Base-by-base conservation (phyloP, 1,140 invertebrate genomes). In the Dufourea novaeangliae region DNA sequence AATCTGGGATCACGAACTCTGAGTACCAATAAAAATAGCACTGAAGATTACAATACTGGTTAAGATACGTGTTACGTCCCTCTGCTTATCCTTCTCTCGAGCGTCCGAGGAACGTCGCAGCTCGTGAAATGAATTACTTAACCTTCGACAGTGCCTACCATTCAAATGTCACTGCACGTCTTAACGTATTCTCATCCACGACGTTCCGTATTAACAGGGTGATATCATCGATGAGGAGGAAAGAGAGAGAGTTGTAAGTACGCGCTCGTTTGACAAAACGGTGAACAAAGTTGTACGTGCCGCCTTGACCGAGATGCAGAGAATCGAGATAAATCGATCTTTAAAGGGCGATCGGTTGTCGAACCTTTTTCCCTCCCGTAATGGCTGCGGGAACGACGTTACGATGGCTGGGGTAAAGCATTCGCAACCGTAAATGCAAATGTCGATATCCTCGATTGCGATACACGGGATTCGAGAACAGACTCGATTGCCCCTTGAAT, bases 191-290 rank as follows among this genome's bases (percentile, higher is more conserved):
- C 63, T 70, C 64, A 71, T 78, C 22, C 6, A 14, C 41, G n/a
- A 22, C 39, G 41, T 44, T 62, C 34, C 14, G 74, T 34, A 37
- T 77, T 77, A 62, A 46, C 34, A n/a, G 11, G 50, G 37, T 83
- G 80, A 83, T 64, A 83, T 83, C 69, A 83, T 79, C 59, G 63
- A 64, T 54, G 75, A 77, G 25, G 46, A 50, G 67, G 63, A 64
- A 39, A 69, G 71, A 32, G 54, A 41, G 62, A 82, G 34, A 52
- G 57, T 20, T 11, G 22, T n/a, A n/a, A n/a, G n/a, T 11, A 22
- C 44, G 22, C 12, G 62, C 27, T n/a, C 14, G 52, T 10, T 69
- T 39, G 61, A 56, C 32, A 17, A 71, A 27, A 66, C 22, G 17
- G 37, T 39, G 52, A 59, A 34, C 69, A 56, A 72, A 72, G 70